Base-by-base conservation (phyloP, 2,797 vertebrate genomes). In the Eospalax fontanierii region DNA sequence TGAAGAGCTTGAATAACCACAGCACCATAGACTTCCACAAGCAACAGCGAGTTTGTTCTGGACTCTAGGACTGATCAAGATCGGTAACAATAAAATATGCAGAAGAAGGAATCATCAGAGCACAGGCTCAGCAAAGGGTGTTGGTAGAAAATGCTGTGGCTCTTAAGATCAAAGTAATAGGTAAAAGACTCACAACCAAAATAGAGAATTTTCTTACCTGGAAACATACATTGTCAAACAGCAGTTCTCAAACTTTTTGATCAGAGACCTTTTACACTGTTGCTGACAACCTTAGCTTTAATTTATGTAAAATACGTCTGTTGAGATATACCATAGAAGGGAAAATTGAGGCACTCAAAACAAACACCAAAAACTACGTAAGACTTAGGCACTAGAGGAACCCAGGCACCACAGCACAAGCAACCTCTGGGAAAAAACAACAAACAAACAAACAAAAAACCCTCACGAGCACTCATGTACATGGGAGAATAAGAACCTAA, bases 21-120 rank as follows among this genome's bases (percentile, higher is more conserved):
- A 22, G 11, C 0, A 6, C 73, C 2, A 59, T 5, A 6, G n/a
- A 6, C 33, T 8, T 18, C 1, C 8, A 16, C 0, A 11, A 54
- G 40, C 28, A 10, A 16, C n/a, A 70, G 22, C 33, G 14, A 9
- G 16, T 9, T 2, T 33, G 3, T 18, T n/a, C 63, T 26, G 30
- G 12, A 1, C 28, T 18, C 24, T 19, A 10, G 9, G 63, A n/a
- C 28, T 10, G 43, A 15, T 46, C 63, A 21, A 0, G 86, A 30
- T 43, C 0, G 2, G n/a, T 22, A 30, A 9, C 15, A 50, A 61
- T 11, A 3, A 7, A 4, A 6, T 24, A 3, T 1, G 33, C 8
- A 22, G 43, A 18, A 46, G 10, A 2, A 14, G 2, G 14, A 19
- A 1, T 35, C 1, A 2, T 22, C 46, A 6, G 40, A 63, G 66